phyloP scores from a whole-genome alignment of 2,797 vertebrate species.

The Limosa lapponica region DNA sequence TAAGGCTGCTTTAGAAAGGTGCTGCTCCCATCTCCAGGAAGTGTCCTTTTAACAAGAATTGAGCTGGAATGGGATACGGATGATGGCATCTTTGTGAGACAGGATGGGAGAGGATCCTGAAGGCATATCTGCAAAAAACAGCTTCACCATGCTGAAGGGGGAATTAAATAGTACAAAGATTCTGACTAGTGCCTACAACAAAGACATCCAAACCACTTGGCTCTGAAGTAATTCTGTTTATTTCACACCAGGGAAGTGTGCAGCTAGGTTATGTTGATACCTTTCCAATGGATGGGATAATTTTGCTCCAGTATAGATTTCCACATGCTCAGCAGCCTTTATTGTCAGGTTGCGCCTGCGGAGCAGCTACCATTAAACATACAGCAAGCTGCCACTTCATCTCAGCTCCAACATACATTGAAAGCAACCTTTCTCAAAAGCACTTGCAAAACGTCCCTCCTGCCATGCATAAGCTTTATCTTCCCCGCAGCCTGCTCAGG shows the following conservation, averaged over 20 bases:
- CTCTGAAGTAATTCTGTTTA: constrained; percentile 57
- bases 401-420: background rate
- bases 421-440: background rate
- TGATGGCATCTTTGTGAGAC: background rate
- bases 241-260: constrained; percentile 45
- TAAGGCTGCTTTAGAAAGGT: background rate
- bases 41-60: background rate
- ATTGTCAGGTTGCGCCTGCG: background rate
- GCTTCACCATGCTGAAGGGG: background rate
- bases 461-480: background rate
- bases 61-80: background rate
- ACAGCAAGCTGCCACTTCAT: background rate
- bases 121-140: background rate
- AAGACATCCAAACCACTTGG: constrained; percentile 35
- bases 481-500: background rate
- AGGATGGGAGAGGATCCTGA: background rate
- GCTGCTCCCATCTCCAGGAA: background rate
- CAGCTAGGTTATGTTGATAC: background rate
- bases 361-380: background rate
- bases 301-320: constrained; percentile 2
- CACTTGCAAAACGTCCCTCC: background rate
- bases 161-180: background rate
- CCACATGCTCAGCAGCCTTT: constrained; percentile 17
- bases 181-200: constrained; percentile 13
- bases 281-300: background rate